Conservation (phyloP, 2,888 invertebrate species). For the Campoplex capitator region DNA sequence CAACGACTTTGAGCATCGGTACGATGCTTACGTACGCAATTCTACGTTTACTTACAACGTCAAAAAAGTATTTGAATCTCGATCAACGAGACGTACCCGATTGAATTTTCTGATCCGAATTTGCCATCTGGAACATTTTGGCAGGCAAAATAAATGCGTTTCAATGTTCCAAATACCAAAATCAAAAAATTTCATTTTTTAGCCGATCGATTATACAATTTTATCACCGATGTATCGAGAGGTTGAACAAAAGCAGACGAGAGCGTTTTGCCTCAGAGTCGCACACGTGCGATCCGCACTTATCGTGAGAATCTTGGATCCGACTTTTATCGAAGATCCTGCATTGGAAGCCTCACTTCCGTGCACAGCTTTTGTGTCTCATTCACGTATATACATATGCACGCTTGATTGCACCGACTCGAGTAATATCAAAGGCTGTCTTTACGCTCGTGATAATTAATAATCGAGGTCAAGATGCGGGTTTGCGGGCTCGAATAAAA, state of each 20-base stretch:
- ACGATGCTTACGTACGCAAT: neutral
- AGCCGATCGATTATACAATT: no score
- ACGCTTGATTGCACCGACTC: neutral
- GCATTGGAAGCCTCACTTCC: neutral
- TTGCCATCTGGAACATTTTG: neutral
- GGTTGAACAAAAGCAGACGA: neutral
- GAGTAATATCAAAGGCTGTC: no score
- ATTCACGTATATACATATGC: neutral
- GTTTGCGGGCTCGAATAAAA: neutral
- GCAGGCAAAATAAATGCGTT: no score
- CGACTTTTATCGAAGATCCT: neutral
- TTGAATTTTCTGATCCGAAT: no score
- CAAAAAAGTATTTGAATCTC: neutral
- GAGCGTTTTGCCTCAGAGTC: neutral
- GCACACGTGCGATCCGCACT: neutral
- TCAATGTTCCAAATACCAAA: no score
- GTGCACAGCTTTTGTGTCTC: neutral
- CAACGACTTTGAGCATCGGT: conserved; percentile 50
- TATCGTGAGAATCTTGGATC: neutral
- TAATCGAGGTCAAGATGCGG: conserved; percentile 2
- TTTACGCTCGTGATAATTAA: conserved; percentile 4
- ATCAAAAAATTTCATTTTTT: no score
- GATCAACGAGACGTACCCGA: neutral
- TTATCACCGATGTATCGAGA: neutral
- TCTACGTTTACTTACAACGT: neutral